Base-by-base conservation (phyloP, 2,888 invertebrate species). In the Eupithecia inturbata region DNA sequence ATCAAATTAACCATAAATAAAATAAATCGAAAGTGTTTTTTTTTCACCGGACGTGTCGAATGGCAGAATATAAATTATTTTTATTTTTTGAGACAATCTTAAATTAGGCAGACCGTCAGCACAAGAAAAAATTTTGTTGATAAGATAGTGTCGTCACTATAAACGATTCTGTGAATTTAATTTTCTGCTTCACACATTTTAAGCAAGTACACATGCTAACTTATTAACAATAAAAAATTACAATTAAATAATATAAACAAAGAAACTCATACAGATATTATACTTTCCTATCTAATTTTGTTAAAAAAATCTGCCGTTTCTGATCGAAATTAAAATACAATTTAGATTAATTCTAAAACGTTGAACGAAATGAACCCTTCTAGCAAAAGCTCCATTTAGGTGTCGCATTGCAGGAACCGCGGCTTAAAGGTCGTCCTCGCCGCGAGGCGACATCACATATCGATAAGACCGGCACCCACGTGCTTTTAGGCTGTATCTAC, bases 361-460 rank as follows among this genome's bases (percentile, higher is more conserved):
- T 62, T 31, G 19, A 28, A 31, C 16, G 19, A 62, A 62, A 12
- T 31, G 19, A 12, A 62, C 19, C 62, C 31, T 62, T 71, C 57
- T 53, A 53, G 14, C n/a, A 26, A 57, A 57, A 57, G 72, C 26
- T 71, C 67, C 70, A 67, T 70, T n/a, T 63, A 70, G 33, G 45
- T 81, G 81, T 81, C 82, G 80, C 82, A 82, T 81, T 81, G 82
- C 83, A 82, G 85, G 84, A 83, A 85, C 85, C 83, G 81, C 83
- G 82, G 86, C 85, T 84, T 86, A 85, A 85, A 85, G 85, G 81
- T 81, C 82, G 77, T 79, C 79, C 77, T 76, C 70, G 88, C 92
- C 90, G 84, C 86, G 84, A 90, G 90, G 83, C 86, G 84, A 91
- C 92, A 92, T 85, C 88, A 87, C 87, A 91, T 91, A 89, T 92